Base-by-base conservation (phyloP, 2,113 vertebrate genomes). In the Arenaria interpres region DNA sequence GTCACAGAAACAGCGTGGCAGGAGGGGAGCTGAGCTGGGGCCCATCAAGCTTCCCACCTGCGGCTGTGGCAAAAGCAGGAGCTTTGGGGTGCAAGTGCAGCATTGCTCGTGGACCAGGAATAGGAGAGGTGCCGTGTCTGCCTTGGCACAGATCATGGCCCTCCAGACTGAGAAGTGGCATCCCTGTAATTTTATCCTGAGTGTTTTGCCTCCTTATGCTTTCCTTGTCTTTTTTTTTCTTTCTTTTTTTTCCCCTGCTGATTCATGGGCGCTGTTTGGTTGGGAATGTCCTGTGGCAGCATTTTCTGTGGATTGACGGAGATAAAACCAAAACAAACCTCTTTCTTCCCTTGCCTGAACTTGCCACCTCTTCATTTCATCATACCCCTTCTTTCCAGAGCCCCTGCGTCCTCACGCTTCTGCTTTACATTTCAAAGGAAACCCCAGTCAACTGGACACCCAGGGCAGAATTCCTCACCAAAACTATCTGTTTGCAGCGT, bases 361-460 rank as follows among this genome's bases (percentile, higher is more conserved):
- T 90, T 89, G 79, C 28, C 25, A 67, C 39, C 46, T 90, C 72
- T 79, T 78, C 14, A 24, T 94, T 93, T 95, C 56, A 14, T 87
- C 48, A 56, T 53, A 22, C 6, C 25, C 22, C 12, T 87, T 80
- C 22, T 85, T n/a, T 87, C 54, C 41, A 51, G 39, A 93, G 45
- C 39, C 39, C 22, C 56, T 54, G 2, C 33, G 35, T 68, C 39
- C 30, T 96, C 39, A 51, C 1, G 10, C 23, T 95, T 82, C 37
- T 93, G 41, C 77, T 83, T 43, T 76, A 11, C 39, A 57, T 93
- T 89, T 95, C 59, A 73, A 76, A 85, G 80, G 45, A 92, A 79
- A 81, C 88, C 41, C 39, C 73, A 45, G 60, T 32, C 37, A 59
- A 27, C 72, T 72, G 69, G 73, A 53, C 45, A 81, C 39, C 64